A percentile compares a stretch with the other conserved stretches of the same genome.
phyloP scores from a whole-genome alignment of 1,140 invertebrate genomes.

The Pollicipes pollicipes region DNA sequence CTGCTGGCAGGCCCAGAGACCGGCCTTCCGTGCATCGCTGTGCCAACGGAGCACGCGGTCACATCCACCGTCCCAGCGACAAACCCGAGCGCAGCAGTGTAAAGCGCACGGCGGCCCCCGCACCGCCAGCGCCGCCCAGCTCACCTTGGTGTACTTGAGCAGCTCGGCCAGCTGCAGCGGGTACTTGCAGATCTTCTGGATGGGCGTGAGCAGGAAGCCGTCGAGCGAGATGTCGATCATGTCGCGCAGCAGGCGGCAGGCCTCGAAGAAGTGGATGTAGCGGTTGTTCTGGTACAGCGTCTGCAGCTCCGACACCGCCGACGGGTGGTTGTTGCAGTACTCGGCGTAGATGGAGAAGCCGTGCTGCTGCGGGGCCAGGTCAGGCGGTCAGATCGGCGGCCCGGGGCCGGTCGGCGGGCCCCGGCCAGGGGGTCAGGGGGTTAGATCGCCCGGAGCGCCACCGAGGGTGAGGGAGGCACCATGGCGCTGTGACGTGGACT shows the following conservation, averaged over 20 bases:
- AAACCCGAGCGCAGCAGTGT: no score
- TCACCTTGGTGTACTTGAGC: conserved; percentile 49
- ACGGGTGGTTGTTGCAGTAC: conserved; percentile 78
- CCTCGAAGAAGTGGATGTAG: conserved; percentile 68
- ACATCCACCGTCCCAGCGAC: no score
- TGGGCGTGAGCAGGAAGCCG: conserved; percentile 69
- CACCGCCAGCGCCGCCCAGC: background rate
- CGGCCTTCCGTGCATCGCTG: no score
- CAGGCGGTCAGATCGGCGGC: background rate
- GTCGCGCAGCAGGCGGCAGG: conserved; percentile 54
- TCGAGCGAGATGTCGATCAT: conserved; percentile 72
- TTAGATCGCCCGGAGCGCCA: no score
- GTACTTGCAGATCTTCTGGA: conserved; percentile 85
- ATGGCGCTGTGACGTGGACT: no score
- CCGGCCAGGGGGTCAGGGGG: no score
- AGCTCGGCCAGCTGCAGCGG: conserved; percentile 71
- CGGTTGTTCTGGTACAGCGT: conserved; percentile 49
- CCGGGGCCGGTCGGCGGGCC: no score
- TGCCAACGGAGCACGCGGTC: no score
- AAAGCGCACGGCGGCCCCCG: no score
- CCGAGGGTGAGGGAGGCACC: no score
- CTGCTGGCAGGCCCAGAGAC: no score
- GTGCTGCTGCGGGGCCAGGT: conserved; percentile 34
- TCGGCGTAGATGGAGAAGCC: conserved; percentile 73
- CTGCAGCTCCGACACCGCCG: conserved; percentile 52